Conservation (phyloP, 2,888 invertebrate genomes). For the Ceratothoa steindachneri region DNA sequence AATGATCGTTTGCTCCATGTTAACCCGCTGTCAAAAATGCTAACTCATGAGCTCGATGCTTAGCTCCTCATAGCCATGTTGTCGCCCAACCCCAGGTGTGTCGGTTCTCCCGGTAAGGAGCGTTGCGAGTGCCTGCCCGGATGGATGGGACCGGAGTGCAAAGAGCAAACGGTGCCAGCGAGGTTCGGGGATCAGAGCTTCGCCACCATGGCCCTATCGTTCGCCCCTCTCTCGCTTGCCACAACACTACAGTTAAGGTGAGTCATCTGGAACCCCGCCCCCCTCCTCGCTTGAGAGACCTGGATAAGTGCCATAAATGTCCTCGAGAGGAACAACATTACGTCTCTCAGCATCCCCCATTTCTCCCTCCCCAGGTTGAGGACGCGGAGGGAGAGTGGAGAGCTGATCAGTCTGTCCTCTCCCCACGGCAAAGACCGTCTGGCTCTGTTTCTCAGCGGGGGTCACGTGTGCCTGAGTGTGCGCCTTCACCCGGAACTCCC, state of each 20-base stretch:
- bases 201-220: constrained; percentile 30
- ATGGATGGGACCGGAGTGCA: constrained; percentile 13
- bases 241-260: constrained; percentile 30
- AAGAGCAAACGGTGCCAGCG: constrained; percentile 22
- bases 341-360: too few species aligned
- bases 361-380: constrained; percentile 26
- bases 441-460: constrained; percentile 16
- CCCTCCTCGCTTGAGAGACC: neutral
- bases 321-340: too few species aligned
- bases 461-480: too few species aligned
- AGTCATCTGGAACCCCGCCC: neutral
- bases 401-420: constrained; percentile 26
- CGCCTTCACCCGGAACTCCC: constrained; percentile 20
- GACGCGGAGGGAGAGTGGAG: constrained; percentile 23
- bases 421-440: constrained; percentile 28
- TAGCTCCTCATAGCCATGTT: neutral
- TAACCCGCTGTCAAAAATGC: too few species aligned
- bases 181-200: constrained; percentile 24
- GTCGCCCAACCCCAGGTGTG: constrained; percentile 17
- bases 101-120: constrained; percentile 15
- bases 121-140: constrained; percentile 28
- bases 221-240: constrained; percentile 29
- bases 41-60: too few species aligned
- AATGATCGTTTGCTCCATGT: too few species aligned
- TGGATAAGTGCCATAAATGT: too few species aligned